phyloP scores from a whole-genome alignment of 35 echinoderm and acorn worm genomes.

The Heliocidaris erythrogramma region DNA sequence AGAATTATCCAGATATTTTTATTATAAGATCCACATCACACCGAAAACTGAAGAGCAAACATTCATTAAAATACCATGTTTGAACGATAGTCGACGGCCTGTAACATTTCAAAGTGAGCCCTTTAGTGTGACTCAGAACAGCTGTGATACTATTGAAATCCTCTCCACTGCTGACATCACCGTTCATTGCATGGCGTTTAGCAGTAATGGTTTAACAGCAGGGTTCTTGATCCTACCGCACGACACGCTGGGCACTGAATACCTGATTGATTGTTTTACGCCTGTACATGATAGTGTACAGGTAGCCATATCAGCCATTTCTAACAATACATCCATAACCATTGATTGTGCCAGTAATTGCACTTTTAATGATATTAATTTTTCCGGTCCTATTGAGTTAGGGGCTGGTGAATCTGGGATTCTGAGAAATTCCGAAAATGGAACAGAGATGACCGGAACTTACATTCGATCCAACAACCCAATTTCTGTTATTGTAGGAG shows the following conservation, averaged over 20 bases:
- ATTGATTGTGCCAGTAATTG: not conserved
- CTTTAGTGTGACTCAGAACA: not conserved
- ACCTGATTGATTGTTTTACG: too few species aligned
- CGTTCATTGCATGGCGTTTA: not conserved
- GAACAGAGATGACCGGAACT: not conserved
- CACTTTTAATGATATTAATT: not conserved
- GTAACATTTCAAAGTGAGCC: not conserved
- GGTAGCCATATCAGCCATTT: not conserved
- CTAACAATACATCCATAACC: not conserved
- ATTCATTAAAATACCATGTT: not conserved
- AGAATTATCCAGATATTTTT: not conserved
- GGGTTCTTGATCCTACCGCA: not conserved
- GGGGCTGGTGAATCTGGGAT: not conserved
- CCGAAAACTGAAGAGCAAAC: not conserved
- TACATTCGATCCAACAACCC: not conserved
- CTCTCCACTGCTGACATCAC: not conserved
- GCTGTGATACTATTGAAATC: not conserved
- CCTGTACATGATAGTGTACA: not conserved
- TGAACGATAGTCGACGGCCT: not conserved
- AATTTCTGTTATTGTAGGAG: not conserved
- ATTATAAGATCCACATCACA: not conserved
- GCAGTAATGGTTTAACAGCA: not conserved
- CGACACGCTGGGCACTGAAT: not conserved
- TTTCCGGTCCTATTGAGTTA: not conserved
- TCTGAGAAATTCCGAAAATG: too few species aligned